Base-by-base conservation (phyloP, 2,113 vertebrate species). In the Rhizomys pruinosus region DNA sequence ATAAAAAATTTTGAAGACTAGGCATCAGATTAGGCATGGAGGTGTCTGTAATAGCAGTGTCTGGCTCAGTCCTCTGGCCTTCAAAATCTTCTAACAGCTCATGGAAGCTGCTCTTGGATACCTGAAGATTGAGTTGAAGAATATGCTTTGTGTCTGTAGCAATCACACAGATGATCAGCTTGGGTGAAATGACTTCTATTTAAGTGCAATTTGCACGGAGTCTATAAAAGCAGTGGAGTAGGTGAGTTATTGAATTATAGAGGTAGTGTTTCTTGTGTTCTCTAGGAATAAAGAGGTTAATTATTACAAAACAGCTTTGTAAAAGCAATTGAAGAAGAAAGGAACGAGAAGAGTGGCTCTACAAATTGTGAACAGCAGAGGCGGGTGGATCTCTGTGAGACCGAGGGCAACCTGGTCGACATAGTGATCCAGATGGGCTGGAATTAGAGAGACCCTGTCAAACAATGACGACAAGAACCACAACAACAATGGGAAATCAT, bases 171-270 rank as follows among this genome's bases (percentile, higher is more conserved):
- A 86, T 72, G 55, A 77, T 63, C 44, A 57, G 15, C 63, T 82
- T 94, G 25, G 44, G 61, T 25, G 78, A 68, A 84, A 71, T 68
- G 90, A 7, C 23, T 81, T 79, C 27, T 71, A 76, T 87, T 92
- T 47, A 91, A 92, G 29, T 84, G 37, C 0, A 55, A 13, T 88
- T 89, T 68, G 29, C 39, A 39, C 47, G 68, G 90, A 82, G 47
- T 57, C 13, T 23, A 2, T 68, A 79, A 92, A 85, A 85, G 20
- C 3, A 10, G 32, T 16, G 10, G 13, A 47, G 57, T 37, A 32
- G 34, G 20, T 84, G 59, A 12, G 57, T 89, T 87, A 66, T 52
- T 61, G n/a, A 64, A 44, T 84, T 84, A 63, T n/a, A 78, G 57
- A 63, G 71, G 34, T 37, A 44, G 3, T 17, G 13, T 37, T 37